Conservation (phyloP, 2,113 vertebrate genomes). For the Embiotoca jacksoni region DNA sequence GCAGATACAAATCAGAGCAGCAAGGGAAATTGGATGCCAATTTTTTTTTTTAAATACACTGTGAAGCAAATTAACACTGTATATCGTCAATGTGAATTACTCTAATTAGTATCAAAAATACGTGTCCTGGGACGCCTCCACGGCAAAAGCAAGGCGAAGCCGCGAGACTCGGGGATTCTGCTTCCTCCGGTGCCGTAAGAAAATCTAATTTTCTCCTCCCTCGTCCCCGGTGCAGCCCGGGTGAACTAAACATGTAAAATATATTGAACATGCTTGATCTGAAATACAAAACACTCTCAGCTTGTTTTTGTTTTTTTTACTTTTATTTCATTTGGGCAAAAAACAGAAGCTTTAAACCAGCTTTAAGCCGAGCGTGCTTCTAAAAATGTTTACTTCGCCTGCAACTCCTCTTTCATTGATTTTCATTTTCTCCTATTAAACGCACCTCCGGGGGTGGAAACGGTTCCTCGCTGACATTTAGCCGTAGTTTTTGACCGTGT, state of each 20-base stretch:
- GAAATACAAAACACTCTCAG: background rate
- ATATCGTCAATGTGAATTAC: background rate
- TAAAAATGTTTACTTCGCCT: background rate
- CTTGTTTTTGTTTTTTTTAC: no score
- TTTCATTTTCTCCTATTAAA: constrained; percentile 6
- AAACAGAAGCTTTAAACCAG: background rate
- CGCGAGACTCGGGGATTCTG: background rate
- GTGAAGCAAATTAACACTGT: background rate
- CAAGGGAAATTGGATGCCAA: no score
- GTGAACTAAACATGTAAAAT: background rate
- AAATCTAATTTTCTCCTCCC: constrained; percentile 47
- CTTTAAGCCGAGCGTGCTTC: background rate
- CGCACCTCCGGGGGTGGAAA: background rate
- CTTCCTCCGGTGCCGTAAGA: background rate
- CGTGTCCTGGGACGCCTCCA: background rate
- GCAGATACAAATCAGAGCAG: background rate
- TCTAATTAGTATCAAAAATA: background rate
- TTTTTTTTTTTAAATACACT: background rate
- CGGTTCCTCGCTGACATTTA: constrained; percentile 11
- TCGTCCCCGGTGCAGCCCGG: background rate
- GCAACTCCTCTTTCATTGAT: constrained; percentile 1
- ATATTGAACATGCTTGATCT: background rate
- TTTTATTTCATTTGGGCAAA: background rate
- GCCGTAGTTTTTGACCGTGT: background rate
- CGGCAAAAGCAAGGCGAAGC: background rate